Percentiles rank a stretch among this genome's conserved stretches.
These are phyloP conservation scores for Spilosoma lubricipeda DNA, from an alignment of 2,888 invertebrate genomes.

Conservation along the genomic window DNA sequence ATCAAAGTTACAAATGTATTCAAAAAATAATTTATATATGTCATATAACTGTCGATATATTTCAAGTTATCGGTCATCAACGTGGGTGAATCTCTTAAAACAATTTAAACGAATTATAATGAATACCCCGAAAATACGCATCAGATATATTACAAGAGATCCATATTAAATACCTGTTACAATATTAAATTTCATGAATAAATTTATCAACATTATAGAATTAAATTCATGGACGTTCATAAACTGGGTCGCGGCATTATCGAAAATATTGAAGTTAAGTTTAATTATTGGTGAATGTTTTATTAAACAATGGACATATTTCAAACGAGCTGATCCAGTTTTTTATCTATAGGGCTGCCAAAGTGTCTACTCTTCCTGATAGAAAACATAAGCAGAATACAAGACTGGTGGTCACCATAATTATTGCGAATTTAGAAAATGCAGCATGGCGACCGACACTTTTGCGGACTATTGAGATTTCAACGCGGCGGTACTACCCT, in stretches of 20 bases:
- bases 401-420: too few species aligned
- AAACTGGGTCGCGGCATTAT: conserved; percentile 9
- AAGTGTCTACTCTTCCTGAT: too few species aligned
- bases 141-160: not conserved
- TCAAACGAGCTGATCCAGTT: too few species aligned
- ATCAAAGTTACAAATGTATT: too few species aligned
- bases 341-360: too few species aligned
- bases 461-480: too few species aligned
- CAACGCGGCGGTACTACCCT: too few species aligned
- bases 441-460: too few species aligned
- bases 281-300: conserved; percentile 6
- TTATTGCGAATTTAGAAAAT: too few species aligned
- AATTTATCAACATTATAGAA: conserved; percentile 3
- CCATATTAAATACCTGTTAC: conserved; percentile 1
- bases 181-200: not conserved
- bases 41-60: too few species aligned
- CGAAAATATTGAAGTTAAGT: conserved; percentile 4
- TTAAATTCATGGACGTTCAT: conserved; percentile 5
- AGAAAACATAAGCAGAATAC: too few species aligned
- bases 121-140: not conserved
- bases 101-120: not conserved
- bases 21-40: too few species aligned
- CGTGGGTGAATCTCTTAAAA: not conserved
- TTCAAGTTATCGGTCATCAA: not conserved
- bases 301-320: not conserved